phyloP scores from a whole-genome alignment of 2,113 vertebrate genomes.

The Plotosus lineatus region DNA sequence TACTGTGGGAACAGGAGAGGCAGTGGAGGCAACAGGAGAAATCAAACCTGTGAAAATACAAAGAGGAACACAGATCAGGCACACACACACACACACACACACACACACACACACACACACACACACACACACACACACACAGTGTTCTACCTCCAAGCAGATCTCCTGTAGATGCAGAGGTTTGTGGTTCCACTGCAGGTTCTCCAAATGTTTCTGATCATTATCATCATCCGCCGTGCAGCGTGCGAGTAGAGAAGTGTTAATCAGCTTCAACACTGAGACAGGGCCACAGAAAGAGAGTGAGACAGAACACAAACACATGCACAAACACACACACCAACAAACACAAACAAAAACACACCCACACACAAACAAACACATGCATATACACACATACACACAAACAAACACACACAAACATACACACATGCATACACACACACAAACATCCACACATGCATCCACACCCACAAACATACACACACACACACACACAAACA shows the following conservation, averaged over 20 bases:
- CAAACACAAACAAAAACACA: not conserved
- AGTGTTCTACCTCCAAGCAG: constrained; percentile 84
- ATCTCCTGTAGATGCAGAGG: constrained; percentile 82
- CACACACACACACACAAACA: constrained; percentile 16
- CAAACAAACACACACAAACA: not conserved
- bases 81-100: not conserved
- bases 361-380: constrained; percentile 9
- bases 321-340: constrained; percentile 10
- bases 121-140: not conserved
- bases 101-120: not conserved
- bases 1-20: constrained; percentile 71
- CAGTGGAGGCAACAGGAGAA: constrained; percentile 56
- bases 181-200: constrained; percentile 77
- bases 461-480: not conserved
- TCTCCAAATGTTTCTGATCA: constrained; percentile 86
- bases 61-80: constrained; percentile 6
- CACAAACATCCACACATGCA: constrained; percentile 10
- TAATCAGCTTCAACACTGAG: constrained; percentile 63
- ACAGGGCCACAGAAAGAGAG: constrained; percentile 44
- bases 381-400: constrained; percentile 16
- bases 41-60: constrained; percentile 65
- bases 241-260: constrained; percentile 70
- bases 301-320: constrained; percentile 40
- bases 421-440: no score
- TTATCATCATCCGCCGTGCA: constrained; percentile 66